These are phyloP conservation scores for Elephas maximus DNA, from an alignment of 2,113 vertebrate genomes.

Conservation along the genomic window DNA sequence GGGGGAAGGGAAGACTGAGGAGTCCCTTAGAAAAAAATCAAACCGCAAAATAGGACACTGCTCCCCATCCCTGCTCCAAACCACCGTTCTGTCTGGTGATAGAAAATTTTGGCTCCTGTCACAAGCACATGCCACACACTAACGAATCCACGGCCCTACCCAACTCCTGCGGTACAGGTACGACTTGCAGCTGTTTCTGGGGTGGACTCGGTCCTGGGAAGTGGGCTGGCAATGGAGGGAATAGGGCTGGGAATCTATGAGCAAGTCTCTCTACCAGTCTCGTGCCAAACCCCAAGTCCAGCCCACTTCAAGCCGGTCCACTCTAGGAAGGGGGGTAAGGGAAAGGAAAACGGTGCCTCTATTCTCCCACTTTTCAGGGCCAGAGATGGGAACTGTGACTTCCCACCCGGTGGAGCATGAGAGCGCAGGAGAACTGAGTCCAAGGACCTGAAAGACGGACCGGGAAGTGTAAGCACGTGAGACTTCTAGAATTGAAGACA, in stretches of 20 bases:
- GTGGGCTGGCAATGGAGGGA: neutral
- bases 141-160: neutral
- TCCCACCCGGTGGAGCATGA: neutral
- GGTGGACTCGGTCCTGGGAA: neutral
- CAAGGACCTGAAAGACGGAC: neutral
- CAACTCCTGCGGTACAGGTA: neutral
- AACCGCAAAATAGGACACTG: neutral
- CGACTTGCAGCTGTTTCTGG: slow-evolving; percentile 12
- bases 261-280: neutral
- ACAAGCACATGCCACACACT: neutral
- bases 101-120: neutral
- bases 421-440: neutral
- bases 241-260: neutral
- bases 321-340: neutral
- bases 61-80: neutral
- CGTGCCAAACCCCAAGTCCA: slow-evolving; percentile 5
- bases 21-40: neutral
- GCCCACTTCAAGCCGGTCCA: neutral
- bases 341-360: neutral
- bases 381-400: neutral
- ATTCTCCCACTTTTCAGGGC: neutral
- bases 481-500: neutral
- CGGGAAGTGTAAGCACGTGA: neutral
- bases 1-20: neutral
- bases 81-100: neutral